Conservation (phyloP, 2,888 invertebrate genomes). For the Globia sparganii region DNA sequence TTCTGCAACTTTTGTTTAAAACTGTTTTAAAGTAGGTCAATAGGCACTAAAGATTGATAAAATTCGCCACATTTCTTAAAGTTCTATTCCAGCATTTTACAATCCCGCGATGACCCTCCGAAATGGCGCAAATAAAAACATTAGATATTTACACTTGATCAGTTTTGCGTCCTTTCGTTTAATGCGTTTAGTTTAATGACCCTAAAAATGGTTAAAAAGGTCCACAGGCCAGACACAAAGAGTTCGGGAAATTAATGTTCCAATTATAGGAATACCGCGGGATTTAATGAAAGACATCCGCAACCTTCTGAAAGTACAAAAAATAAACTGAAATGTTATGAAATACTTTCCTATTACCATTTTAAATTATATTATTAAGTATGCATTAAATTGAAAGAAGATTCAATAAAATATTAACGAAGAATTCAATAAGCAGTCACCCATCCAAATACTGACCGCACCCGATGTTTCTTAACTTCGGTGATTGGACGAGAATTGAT, state of each 20-base stretch:
- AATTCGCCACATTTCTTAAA: too few relatives aligned
- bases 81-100: constrained; percentile 47
- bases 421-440: constrained; percentile 74
- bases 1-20: neutral
- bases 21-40: neutral
- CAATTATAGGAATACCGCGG: constrained; percentile 45
- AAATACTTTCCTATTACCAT: neutral
- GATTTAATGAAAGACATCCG: constrained; percentile 21
- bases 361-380: neutral
- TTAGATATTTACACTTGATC: constrained; percentile 87
- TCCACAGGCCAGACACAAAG: constrained; percentile 63
- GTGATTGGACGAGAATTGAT: constrained; percentile 85
- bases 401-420: neutral
- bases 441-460: constrained; percentile 85
- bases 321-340: neutral
- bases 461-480: constrained; percentile 85
- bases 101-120: constrained; percentile 63
- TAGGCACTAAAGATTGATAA: neutral
- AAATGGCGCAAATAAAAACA: constrained; percentile 84
- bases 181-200: constrained; percentile 87
- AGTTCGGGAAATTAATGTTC: constrained; percentile 55
- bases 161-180: constrained; percentile 82
- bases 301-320: neutral
- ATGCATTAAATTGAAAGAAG: neutral
- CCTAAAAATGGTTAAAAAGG: constrained; percentile 82